phyloP scores from a whole-genome alignment of 2,113 vertebrate genomes.

The Atherinomorus stipes region DNA sequence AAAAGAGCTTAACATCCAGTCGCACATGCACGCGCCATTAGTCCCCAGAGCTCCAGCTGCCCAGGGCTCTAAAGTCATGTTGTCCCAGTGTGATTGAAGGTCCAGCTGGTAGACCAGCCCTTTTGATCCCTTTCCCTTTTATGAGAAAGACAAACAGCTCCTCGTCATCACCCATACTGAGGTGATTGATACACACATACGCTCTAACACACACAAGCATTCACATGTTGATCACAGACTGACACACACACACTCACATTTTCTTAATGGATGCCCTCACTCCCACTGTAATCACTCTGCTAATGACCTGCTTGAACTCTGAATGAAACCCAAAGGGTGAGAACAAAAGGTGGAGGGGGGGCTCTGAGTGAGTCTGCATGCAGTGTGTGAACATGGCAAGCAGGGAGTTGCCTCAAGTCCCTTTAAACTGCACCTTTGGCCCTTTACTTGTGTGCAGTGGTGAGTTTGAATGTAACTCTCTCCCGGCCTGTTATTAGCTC shows the following conservation, averaged over 20 bases:
- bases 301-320: slow-evolving; percentile 76
- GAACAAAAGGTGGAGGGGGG: slow-evolving; percentile 43
- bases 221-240: slow-evolving; percentile 27
- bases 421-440: no score
- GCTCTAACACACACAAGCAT: slow-evolving; percentile 37
- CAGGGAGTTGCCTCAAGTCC: no score
- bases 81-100: slow-evolving; percentile 78
- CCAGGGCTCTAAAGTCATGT: slow-evolving; percentile 73
- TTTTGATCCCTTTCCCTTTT: slow-evolving; percentile 82
- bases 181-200: slow-evolving; percentile 67
- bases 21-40: slow-evolving; percentile 46
- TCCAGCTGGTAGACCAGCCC: slow-evolving; percentile 77
- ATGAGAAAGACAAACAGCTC: slow-evolving; percentile 82
- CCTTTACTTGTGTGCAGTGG: no score
- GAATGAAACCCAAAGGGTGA: slow-evolving; percentile 60
- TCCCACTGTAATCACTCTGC: slow-evolving; percentile 70
- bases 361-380: background rate
- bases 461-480: no score
- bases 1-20: slow-evolving; percentile 43
- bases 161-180: slow-evolving; percentile 69
- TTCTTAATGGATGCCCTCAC: slow-evolving; percentile 66
- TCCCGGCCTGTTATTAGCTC: no score
- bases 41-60: slow-evolving; percentile 71
- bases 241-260: slow-evolving; percentile 33
- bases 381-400: slow-evolving; percentile 16